phyloP scores from a whole-genome alignment of 2,797 vertebrate species.

The Myoxocephalus aenaeus region DNA sequence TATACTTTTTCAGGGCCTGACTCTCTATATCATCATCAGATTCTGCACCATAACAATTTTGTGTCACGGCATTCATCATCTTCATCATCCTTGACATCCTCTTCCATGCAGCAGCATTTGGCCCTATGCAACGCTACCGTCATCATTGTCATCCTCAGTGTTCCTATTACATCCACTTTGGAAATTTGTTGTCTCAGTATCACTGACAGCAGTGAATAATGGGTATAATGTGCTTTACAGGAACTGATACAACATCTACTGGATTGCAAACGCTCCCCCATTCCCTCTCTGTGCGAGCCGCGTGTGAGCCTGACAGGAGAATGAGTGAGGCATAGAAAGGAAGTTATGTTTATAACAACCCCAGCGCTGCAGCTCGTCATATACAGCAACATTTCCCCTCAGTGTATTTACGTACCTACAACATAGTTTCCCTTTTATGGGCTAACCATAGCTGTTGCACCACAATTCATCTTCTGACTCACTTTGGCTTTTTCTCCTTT shows the following conservation, averaged over 20 bases:
- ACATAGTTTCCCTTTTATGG: conserved; percentile 80
- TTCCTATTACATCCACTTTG: not conserved
- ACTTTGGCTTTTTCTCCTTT: conserved; percentile 42
- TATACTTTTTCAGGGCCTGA: not conserved
- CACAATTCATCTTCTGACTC: conserved; percentile 67
- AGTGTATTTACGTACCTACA: conserved; percentile 69
- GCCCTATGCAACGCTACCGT: not conserved
- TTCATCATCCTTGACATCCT: not conserved
- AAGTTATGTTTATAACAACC: conserved; percentile 67
- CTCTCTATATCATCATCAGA: not conserved
- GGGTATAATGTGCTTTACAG: conserved; percentile 1
- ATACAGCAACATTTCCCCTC: conserved; percentile 66
- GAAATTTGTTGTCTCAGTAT: conserved; percentile 17
- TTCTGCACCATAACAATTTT: not conserved
- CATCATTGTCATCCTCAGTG: not conserved
- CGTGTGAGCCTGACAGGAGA: conserved; percentile 38
- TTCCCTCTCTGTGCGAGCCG: conserved; percentile 9
- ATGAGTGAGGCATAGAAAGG: conserved; percentile 54
- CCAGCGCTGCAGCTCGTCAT: conserved; percentile 49
- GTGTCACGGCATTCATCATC: not conserved
- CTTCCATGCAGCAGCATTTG: not conserved
- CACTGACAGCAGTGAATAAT: conserved; percentile 19
- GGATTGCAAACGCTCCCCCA: conserved; percentile 20
- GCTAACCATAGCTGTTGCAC: conserved; percentile 40
- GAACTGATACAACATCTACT: conserved; percentile 28